Base-by-base conservation (phyloP, 2,888 invertebrate species). In the Beris chalybata region DNA sequence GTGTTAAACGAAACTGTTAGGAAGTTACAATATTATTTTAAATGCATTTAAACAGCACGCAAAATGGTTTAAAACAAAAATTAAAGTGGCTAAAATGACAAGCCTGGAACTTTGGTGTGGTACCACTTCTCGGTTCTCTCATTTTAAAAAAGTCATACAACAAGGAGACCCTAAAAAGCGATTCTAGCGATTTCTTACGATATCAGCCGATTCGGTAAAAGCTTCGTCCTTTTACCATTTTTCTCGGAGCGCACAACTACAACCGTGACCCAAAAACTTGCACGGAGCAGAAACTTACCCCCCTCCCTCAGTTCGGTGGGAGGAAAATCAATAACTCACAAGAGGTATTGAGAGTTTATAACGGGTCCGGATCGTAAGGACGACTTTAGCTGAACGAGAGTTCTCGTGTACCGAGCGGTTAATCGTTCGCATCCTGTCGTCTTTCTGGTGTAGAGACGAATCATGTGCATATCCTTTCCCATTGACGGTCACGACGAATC, bases 1-100 rank as follows among this genome's bases (percentile, higher is more conserved):
- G 22, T 56, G 7, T 43, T 29, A 30, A 45, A 13, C 22, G 38
- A 64, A 64, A 9, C 45, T 43, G n/a, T 52, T 30, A 7, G 44
- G 22, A 53, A 43, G 13, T 43, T 43, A 44, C 11, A 64, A 32
- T 43, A 53, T 22, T 53, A 38, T 64, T 54, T 53, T n/a, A 43
- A 56, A 54, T 65, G 47, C 30, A 64, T 64, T 64, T 52, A 38
- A 56, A 65, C 22, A 48, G 32, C 65, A 65, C 56, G 56, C 56
- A 65, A 65, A 65, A 54, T 38, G 55, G 56, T 56, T 65, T 65
- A 54, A 65, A 65, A 55, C 45, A 65, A 65, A 65, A 65, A 65
- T 65, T 65, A 65, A 65, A 65, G 65, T 56, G 65, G 55, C 65
- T 61, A 13, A 65, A 65, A 56, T 67, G 65, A 67, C 67, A 67